phyloP scores from a whole-genome alignment of 2,797 vertebrate species.

The Pangasius mekongensis region DNA sequence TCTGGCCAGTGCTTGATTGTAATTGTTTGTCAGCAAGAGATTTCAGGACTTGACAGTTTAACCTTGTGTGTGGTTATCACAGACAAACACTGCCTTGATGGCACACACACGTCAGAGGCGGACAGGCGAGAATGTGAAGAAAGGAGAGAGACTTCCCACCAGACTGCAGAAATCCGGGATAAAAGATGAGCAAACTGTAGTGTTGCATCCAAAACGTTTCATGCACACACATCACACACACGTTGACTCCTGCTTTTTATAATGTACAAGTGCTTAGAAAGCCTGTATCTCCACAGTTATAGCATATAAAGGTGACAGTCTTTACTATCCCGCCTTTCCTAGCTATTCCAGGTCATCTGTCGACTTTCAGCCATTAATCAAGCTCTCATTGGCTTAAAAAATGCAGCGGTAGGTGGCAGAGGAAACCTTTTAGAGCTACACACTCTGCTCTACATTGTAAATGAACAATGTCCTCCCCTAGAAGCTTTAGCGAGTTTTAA shows the following conservation, averaged over 20 bases:
- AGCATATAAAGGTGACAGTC: not conserved
- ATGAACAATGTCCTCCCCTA: conserved; percentile 43
- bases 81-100: conserved; percentile 1
- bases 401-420: conserved; percentile 24
- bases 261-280: not conserved
- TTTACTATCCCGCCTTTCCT: not conserved
- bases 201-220: not conserved
- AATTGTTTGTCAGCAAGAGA: conserved; percentile 47
- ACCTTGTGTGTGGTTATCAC: conserved; percentile 52
- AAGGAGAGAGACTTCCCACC: conserved; percentile 12
- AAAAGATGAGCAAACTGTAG: not conserved
- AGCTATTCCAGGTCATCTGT: not conserved
- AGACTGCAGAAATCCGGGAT: not conserved
- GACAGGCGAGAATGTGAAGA: conserved; percentile 28
- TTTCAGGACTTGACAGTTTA: conserved; percentile 48
- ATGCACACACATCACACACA: not conserved
- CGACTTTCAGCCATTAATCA: conserved; percentile 32
- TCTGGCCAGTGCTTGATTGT: conserved; percentile 47
- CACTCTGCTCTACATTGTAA: conserved; percentile 51
- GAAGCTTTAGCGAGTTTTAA: conserved; percentile 48
- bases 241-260: not conserved
- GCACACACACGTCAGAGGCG: conserved; percentile 37
- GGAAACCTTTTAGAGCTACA: conserved; percentile 47
- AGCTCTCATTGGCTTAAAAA: conserved; percentile 3
- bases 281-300: not conserved